Percentiles rank a stretch among this genome's conserved stretches.
Evolutionary conservation across 2,113 vertebrate species (phyloP).

Genomic region (Muscicapa adusta): DNA sequence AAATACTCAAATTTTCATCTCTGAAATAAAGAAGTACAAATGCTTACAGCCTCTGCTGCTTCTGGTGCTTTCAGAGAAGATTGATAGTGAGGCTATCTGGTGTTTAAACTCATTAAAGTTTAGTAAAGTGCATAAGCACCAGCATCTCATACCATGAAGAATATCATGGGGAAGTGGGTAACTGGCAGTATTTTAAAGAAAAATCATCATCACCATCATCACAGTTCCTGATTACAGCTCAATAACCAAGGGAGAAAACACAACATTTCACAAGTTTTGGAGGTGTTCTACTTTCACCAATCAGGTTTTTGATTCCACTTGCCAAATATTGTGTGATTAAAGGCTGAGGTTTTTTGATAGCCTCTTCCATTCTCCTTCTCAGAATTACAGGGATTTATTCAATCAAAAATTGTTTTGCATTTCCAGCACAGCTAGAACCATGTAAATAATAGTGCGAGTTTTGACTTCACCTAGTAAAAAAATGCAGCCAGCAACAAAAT

Average conservation of each 20-base stretch:
- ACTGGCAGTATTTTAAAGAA: not conserved
- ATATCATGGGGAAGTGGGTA: not conserved
- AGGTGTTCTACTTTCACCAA: not conserved
- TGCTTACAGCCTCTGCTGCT: not conserved
- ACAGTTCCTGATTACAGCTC: not conserved
- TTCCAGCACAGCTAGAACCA: not conserved
- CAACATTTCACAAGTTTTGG: not conserved
- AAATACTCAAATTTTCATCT: not conserved
- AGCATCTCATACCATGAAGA: not conserved
- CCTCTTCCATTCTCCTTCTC: not conserved
- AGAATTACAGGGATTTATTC: not conserved
- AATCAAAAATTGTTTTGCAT: not conserved
- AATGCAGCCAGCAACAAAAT: not conserved
- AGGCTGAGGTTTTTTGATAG: not conserved
- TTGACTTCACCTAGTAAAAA: not conserved
- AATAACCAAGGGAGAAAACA: not conserved
- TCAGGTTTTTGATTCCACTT: not conserved
- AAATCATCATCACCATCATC: not conserved
- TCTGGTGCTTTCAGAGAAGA: not conserved
- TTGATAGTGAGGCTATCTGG: not conserved
- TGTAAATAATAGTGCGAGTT: not conserved
- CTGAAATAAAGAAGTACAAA: not conserved
- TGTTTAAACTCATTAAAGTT: not conserved
- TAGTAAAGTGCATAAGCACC: not conserved
- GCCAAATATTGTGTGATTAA: not conserved